phyloP scores from a whole-genome alignment of 1,140 invertebrate genomes.

The Myzus persicae region DNA sequence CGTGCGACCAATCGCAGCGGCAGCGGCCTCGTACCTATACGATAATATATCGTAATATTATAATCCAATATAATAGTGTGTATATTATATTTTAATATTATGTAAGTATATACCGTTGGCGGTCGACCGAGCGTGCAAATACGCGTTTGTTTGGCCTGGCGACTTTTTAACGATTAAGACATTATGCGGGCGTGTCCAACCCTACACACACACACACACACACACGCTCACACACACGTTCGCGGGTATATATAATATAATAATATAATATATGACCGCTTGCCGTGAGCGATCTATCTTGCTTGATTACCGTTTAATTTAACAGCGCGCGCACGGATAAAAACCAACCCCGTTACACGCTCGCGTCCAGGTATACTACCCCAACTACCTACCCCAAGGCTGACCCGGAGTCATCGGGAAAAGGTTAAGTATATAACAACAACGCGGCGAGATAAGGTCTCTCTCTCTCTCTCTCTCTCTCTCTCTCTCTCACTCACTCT shows the following conservation, averaged over 20 bases:
- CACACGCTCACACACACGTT: not conserved
- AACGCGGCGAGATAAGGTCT: not conserved
- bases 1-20: not conserved
- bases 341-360: not conserved
- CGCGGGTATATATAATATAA: not conserved
- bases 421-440: slow-evolving; percentile 17
- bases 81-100: not conserved
- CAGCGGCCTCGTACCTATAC: not conserved
- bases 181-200: slow-evolving; percentile 42
- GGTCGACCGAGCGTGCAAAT: not conserved
- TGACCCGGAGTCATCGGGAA: not conserved
- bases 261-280: not conserved
- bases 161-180: slow-evolving; percentile 54
- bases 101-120: not conserved
- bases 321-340: not conserved
- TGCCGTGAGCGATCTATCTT: slow-evolving; percentile 35
- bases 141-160: slow-evolving; percentile 24
- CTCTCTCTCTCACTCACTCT: no score
- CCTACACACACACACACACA: not conserved
- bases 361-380: not conserved
- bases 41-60: not conserved
- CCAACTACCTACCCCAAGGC: not conserved
- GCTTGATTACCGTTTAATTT: slow-evolving; percentile 45
- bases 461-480: not conserved
- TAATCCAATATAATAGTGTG: not conserved